Conservation (phyloP, 2,797 vertebrate species). For the Platalea minor region DNA sequence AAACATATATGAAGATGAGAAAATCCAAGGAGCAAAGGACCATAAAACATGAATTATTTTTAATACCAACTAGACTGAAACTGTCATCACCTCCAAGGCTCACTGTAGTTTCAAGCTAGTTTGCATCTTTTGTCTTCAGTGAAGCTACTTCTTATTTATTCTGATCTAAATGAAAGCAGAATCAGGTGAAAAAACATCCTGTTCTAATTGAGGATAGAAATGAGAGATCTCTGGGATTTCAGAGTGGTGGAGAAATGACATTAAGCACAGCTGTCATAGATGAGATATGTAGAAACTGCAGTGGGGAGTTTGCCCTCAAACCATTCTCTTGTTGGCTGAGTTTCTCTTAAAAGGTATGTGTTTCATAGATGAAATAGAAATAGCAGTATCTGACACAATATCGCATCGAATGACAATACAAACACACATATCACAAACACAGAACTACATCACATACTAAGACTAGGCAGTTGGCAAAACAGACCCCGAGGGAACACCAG, state of each 20-base stretch:
- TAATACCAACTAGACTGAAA: not conserved
- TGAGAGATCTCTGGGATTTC: conserved; percentile 9
- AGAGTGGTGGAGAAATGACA: not conserved
- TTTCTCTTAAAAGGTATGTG: conserved; percentile 41
- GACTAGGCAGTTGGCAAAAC: conserved; percentile 47
- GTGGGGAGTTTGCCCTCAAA: conserved; percentile 51
- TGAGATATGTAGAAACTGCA: conserved; percentile 3
- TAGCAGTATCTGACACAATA: conserved; percentile 47
- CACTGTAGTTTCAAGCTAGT: not conserved
- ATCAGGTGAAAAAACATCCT: not conserved
- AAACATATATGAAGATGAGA: not conserved
- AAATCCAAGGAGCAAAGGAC: conserved; percentile 8
- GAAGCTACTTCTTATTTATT: conserved; percentile 39
- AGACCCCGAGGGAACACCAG: conserved; percentile 46
- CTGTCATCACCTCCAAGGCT: not conserved
- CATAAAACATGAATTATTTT: not conserved
- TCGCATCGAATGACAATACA: conserved; percentile 38
- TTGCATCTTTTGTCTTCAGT: not conserved
- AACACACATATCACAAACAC: conserved; percentile 48
- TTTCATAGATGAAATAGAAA: conserved; percentile 48
- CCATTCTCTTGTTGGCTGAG: conserved; percentile 39
- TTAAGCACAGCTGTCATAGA: conserved; percentile 28
- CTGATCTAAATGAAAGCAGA: conserved; percentile 34
- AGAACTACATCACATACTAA: not conserved
- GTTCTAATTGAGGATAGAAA: conserved; percentile 42